Percentiles rank a stretch among this genome's conserved stretches.
Evolutionary conservation across 2,888 invertebrate species (phyloP).

Genomic region (Melanostoma mellinum): DNA sequence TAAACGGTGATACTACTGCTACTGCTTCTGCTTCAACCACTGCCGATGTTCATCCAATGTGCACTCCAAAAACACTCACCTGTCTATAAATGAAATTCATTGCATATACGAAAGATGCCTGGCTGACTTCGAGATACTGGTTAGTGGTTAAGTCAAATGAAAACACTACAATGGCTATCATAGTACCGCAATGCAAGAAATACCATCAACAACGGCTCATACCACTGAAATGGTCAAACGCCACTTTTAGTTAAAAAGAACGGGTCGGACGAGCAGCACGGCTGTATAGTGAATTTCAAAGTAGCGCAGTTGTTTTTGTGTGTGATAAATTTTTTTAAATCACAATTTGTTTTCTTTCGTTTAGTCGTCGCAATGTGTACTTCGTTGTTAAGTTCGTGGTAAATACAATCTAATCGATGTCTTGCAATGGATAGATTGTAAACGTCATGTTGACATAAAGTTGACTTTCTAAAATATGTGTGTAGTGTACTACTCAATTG

Average conservation of each 20-base stretch:
- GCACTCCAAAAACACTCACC: conserved; percentile 48
- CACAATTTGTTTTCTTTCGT: neutral
- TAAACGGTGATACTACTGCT: conserved; percentile 1
- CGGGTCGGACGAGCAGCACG: conserved; percentile 72
- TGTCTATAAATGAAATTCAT: conserved; percentile 57
- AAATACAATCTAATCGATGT: too few relatives aligned
- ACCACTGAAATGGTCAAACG: conserved; percentile 65
- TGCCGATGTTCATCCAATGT: conserved; percentile 43
- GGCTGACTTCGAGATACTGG: conserved; percentile 44
- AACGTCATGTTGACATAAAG: too few relatives aligned
- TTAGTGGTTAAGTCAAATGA: conserved; percentile 66
- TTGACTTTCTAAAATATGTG: too few relatives aligned
- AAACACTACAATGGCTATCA: conserved; percentile 59
- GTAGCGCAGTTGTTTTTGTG: conserved; percentile 32
- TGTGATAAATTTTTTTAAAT: neutral
- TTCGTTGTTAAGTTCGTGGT: too few relatives aligned
- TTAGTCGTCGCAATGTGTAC: neutral
- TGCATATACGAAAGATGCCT: conserved; percentile 46
- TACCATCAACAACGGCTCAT: conserved; percentile 50
- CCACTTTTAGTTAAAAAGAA: conserved; percentile 72
- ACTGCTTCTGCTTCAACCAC: conserved; percentile 8
- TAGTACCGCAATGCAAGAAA: conserved; percentile 63
- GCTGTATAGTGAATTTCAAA: conserved; percentile 38
- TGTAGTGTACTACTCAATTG: neutral
- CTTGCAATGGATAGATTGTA: too few relatives aligned